Evolutionary conservation across 2,888 invertebrate genomes (phyloP).

Genomic region (Zygothrica quintamaculata): DNA sequence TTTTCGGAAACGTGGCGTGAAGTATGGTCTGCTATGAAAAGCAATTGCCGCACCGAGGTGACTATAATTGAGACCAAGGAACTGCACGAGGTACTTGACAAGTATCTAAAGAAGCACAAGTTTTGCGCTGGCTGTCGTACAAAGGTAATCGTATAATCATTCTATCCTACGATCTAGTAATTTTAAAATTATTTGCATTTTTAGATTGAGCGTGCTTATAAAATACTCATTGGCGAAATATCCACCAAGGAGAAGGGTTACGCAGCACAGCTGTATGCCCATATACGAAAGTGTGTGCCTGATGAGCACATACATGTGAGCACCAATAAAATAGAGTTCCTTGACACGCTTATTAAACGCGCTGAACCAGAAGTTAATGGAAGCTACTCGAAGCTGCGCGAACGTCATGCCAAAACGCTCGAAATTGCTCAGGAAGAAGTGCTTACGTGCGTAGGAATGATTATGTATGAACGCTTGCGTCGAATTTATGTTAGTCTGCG

Average conservation of each 20-base stretch:
- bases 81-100: slow-evolving; percentile 93
- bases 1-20: slow-evolving; percentile 91
- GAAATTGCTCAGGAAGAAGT: slow-evolving; percentile 99
- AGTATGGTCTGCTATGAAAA: slow-evolving; percentile 93
- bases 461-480: slow-evolving; percentile 95
- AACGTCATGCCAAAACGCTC: slow-evolving; percentile 97
- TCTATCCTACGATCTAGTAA: no score
- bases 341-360: slow-evolving; percentile 93
- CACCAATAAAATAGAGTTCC: slow-evolving; percentile 92
- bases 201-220: slow-evolving; percentile 91
- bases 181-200: slow-evolving; percentile 28
- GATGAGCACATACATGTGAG: slow-evolving; percentile 95
- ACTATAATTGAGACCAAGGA: slow-evolving; percentile 94
- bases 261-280: slow-evolving; percentile 93
- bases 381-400: slow-evolving; percentile 88
- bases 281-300: slow-evolving; percentile 93
- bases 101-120: slow-evolving; percentile 95
- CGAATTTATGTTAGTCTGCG: slow-evolving; percentile 93
- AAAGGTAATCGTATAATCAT: slow-evolving; percentile 87
- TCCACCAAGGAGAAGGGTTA: slow-evolving; percentile 95
- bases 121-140: slow-evolving; percentile 97
- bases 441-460: slow-evolving; percentile 96
- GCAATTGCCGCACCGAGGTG: slow-evolving; percentile 92
- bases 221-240: slow-evolving; percentile 93
- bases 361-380: slow-evolving; percentile 96